Evolutionary conservation across 2,888 invertebrate genomes (phyloP), one percentile per base, ranked within the genome.

Genomic region (Abscondita cerata): DNA sequence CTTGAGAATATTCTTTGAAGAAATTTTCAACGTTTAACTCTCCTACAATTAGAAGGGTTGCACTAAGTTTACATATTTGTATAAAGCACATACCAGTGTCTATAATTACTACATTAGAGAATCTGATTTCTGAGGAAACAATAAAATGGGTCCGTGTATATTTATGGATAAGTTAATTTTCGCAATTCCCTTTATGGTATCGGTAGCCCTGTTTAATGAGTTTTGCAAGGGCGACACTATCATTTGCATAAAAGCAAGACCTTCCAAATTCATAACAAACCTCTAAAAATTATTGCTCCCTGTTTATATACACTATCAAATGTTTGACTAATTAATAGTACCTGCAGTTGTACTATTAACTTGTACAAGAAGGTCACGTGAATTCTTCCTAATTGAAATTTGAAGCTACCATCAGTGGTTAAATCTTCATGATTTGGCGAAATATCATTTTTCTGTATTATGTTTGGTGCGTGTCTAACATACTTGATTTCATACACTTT

Each of bases 11-110:
- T 56, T 82, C 83, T 19, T 82, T 79, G 81, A 93, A 92, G 81
- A 90, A 91, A 76, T 93, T 94, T 76, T 91, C 91, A 18, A 93
- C 87, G 5, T 84, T 84, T n/a, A 93, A 82, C 73, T 90, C 88
- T 50, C 93, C 92, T 85, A 80, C 41, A 58, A 16, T 31, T 13
- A n/a, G n/a, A n/a, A n/a, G n/a, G n/a, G n/a, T n/a, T n/a, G n/a
- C n/a, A n/a, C n/a, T n/a, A n/a, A n/a, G n/a, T n/a, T n/a, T n/a
- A n/a, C n/a, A n/a, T n/a, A n/a, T n/a, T n/a, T 41, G 15, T n/a
- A 9, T 52, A 48, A 31, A 40, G 31, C 53, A 56, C 77, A 73
- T 80, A 87, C 89, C 90, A 79, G 88, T 85, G 73, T 91, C 90
- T n/a, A 92, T 81, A 16, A 93, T 86, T 47, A 93, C 78, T 5